Percentiles rank a stretch among this genome's conserved stretches.
These are phyloP conservation scores for Protonibea diacanthus DNA, from an alignment of 2,797 vertebrate genomes.

Conservation along the genomic window DNA sequence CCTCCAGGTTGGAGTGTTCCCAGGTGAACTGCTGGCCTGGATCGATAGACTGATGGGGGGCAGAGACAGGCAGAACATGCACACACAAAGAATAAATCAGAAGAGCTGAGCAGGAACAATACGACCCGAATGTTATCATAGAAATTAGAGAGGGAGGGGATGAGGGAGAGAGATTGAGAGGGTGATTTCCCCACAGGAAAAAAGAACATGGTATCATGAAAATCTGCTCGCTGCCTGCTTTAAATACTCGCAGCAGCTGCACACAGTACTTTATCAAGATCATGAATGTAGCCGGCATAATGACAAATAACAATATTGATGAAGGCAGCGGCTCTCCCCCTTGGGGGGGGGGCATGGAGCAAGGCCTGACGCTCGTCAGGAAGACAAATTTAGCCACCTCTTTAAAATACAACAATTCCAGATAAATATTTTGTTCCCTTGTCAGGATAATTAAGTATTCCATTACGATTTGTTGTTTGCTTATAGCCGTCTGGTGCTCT, in stretches of 20 bases:
- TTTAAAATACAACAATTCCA: conserved; percentile 69
- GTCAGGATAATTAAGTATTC: conserved; percentile 82
- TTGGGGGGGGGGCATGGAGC: conserved; percentile 17
- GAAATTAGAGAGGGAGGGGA: conserved; percentile 9
- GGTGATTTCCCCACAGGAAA: conserved; percentile 53
- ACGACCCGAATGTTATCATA: conserved; percentile 31
- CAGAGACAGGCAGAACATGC: conserved; percentile 49
- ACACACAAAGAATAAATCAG: conserved; percentile 65
- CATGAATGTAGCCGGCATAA: conserved; percentile 66
- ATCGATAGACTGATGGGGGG: conserved; percentile 92
- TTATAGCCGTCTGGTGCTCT: conserved; percentile 39
- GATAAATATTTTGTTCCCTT: conserved; percentile 78
- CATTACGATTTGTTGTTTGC: conserved; percentile 73
- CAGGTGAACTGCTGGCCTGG: conserved; percentile 99
- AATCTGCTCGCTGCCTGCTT: conserved; percentile 54
- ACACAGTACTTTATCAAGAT: conserved; percentile 60
- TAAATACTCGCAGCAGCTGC: conserved; percentile 60
- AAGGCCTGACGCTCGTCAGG: conserved; percentile 20
- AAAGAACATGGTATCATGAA: conserved; percentile 52
- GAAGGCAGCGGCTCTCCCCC: conserved; percentile 55
- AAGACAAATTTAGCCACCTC: conserved; percentile 69
- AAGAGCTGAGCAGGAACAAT: conserved; percentile 53
- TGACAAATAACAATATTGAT: conserved; percentile 74
- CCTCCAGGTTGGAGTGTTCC: conserved; percentile 99
- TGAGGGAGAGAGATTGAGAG: conserved; percentile 23